Conservation (phyloP, 2,888 invertebrate genomes). For the Pecten maximus region DNA sequence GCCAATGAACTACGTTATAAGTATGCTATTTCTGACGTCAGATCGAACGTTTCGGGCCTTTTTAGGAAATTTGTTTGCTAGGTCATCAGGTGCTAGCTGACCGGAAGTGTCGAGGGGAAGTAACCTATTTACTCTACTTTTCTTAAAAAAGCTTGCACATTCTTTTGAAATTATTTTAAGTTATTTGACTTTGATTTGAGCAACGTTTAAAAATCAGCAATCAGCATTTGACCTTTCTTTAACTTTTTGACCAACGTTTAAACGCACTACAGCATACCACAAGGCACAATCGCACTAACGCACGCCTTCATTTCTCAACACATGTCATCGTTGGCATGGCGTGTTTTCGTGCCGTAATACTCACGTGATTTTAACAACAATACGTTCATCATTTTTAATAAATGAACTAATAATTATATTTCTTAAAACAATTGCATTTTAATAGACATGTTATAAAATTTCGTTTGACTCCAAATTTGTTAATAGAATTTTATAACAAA, state of each 20-base stretch:
- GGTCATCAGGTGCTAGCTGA: background rate
- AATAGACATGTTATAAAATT: background rate
- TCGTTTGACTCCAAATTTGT: background rate
- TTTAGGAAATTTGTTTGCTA: background rate
- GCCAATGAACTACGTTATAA: background rate
- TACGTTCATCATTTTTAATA: background rate
- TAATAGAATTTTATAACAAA: background rate
- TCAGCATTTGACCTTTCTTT: background rate
- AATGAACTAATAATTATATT: background rate
- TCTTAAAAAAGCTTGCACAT: constrained; percentile 35
- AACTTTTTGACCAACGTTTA: background rate
- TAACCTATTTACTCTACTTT: constrained; percentile 4
- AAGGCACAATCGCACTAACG: background rate
- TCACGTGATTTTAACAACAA: background rate
- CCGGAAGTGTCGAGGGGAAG: background rate
- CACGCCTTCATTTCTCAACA: background rate
- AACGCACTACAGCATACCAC: background rate
- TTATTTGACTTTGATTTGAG: constrained; percentile 11
- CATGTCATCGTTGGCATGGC: background rate
- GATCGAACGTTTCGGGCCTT: constrained; percentile 14
- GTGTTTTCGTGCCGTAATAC: background rate
- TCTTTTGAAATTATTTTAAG: constrained; percentile 22
- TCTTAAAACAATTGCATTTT: background rate
- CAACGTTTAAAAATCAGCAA: background rate
- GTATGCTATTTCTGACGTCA: background rate